Base-by-base conservation (phyloP, 2,113 vertebrate species). In the Psilopsiagon aurifrons region DNA sequence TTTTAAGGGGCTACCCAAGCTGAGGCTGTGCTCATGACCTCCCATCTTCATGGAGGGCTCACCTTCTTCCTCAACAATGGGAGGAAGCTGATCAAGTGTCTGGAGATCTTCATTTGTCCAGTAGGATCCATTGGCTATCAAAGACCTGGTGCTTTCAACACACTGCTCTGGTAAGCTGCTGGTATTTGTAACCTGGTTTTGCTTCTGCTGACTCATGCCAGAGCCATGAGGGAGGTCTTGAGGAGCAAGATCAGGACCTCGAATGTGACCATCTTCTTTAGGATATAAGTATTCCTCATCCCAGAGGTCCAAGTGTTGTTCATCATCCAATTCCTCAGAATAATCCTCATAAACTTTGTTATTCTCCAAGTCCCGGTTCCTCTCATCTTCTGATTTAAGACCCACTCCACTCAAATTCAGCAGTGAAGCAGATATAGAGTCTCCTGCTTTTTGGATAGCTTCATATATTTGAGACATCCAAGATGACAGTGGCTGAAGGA, bases 391-490 rank as follows among this genome's bases (percentile, higher is more conserved):
- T 82, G 94, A 33, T 22, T 96, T 94, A 66, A 78, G 96, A 69
- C 97, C 95, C 37, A 90, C 86, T 92, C 97, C 97, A 93, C 82
- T 97, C 94, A 97, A 78, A 80, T 95, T 97, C 83, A 97, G 91
- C 70, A 98, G 95, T 0, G 97, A 98, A 71, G 95, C 90, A 70
- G 98, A 98, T 54, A 98, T 79, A 4, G 84, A 95, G 70, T 97
- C 97, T 31, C 98, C 97, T n/a, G 97, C 97, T 88, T 98, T 97
- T 31, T 98, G 98, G 83, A 98, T 91, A 29, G 98, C 97, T 96
- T 98, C 98, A 1, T 98, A 98, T 66, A 98, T 88, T 51, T 98
- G 98, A 54, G 98, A 97, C 87, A 99, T 97, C 98, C 98, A 99
- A 60, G 98, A 97, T 22, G 98, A 98, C 46, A 99, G 91, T 18